Evolutionary conservation across 2,888 invertebrate species (phyloP).

Genomic region (Petrolisthes manimaculis): DNA sequence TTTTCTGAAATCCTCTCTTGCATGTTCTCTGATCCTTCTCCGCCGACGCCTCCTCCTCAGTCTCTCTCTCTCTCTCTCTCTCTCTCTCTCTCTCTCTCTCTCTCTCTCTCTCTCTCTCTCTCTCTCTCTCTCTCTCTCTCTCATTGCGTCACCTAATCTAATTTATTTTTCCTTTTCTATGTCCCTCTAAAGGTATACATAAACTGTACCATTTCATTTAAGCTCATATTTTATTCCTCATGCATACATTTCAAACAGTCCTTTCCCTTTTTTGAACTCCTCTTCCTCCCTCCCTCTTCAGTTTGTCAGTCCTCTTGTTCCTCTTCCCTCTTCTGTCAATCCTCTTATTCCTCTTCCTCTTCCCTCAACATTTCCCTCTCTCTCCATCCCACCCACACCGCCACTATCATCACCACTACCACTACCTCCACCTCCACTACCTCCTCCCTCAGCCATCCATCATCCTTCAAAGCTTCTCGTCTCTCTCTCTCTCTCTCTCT

Average conservation of each 20-base stretch:
- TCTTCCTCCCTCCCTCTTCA: too few species aligned
- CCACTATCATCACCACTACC: neutral
- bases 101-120: conserved; percentile 11
- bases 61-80: conserved; percentile 13
- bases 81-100: neutral
- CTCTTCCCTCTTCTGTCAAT: neutral
- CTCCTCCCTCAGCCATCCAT: neutral
- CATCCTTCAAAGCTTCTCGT: neutral
- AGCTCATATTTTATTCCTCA: too few species aligned
- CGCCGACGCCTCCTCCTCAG: neutral
- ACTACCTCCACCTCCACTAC: neutral
- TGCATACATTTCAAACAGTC: too few species aligned
- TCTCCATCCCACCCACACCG: neutral
- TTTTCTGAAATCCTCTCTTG: conserved; percentile 14
- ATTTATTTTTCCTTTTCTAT: too few species aligned
- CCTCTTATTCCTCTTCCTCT: neutral
- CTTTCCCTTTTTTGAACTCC: too few species aligned
- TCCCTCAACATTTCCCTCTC: neutral
- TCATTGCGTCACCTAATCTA: too few species aligned
- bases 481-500: neutral
- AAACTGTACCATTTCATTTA: too few species aligned
- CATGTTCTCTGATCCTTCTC: conserved; percentile 20
- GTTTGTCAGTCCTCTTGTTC: too few species aligned
- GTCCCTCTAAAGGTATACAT: too few species aligned
- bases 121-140: conserved; percentile 2